Base-by-base conservation (phyloP, 1,140 invertebrate genomes). In the Cryptotermes secundus region DNA sequence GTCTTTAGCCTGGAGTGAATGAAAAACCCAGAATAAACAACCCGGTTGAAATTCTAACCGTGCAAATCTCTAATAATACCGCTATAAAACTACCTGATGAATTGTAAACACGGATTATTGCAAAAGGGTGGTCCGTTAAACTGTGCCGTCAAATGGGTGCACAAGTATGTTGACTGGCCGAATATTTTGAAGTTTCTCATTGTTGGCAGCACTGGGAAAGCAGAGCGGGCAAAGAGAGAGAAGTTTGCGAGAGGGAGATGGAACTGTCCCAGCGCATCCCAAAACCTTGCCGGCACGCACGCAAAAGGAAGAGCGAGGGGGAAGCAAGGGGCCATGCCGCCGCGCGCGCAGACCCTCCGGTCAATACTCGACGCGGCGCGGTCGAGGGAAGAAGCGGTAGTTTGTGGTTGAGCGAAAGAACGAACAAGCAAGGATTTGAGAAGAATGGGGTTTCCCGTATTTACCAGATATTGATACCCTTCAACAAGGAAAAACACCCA, bases 131-230 rank as follows among this genome's bases (percentile, higher is more conserved):
- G 19, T 16, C 45, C 1, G 3, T 49, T 3, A 49, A 22, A 49
- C 19, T 22, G 45, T 16, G 45, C 45, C 14, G 45, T 49, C 45
- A 49, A 49, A 49, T 19, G 45, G 16, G 45, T 19, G 45, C 3
- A n/a, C n/a, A n/a, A n/a, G n/a, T n/a, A 49, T 49, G 16, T 49
- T 49, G 16, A 49, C 16, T 49, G 16, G 45, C 16, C 45, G 45
- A 72, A 12, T 72, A 72, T 72, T 72, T 72, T 31, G 14, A 72
- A n/a, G 7, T 72, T n/a, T 72, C 12, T 72, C n/a, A 4, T 72
- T 31, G 59, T 72, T 72, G 59, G 59, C 59, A 72, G 26, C 59
- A 72, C 59, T 72, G 59, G 59, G 59, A 72, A 72, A 72, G 59
- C 59, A 6, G 59, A 72, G 59, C 31, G 7, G 24, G 53, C 19